Evolutionary conservation across 2,113 vertebrate genomes (phyloP).

Genomic region (Onychostoma macrolepis): DNA sequence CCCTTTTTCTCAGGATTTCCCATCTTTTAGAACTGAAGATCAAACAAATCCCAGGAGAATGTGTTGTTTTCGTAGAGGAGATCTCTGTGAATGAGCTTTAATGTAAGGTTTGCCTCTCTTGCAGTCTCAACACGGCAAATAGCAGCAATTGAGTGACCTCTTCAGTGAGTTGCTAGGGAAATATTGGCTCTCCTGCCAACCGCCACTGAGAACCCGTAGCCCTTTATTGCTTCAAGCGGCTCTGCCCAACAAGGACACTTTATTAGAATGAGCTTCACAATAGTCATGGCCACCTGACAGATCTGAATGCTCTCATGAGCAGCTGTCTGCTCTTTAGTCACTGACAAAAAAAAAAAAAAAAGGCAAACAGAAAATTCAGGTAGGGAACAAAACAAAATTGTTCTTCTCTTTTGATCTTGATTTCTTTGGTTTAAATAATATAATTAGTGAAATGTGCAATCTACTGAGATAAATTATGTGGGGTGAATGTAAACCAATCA

Average conservation of each 20-base stretch:
- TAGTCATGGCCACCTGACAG: neutral
- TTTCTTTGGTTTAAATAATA: neutral
- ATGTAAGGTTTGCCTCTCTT: neutral
- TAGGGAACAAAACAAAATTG: neutral
- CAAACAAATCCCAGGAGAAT: neutral
- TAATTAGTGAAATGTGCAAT: neutral
- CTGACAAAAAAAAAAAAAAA: neutral
- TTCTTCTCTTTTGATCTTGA: neutral
- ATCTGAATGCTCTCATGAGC: neutral
- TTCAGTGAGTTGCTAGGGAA: constrained; percentile 43
- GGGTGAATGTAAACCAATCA: neutral
- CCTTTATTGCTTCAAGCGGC: neutral
- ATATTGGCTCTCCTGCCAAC: neutral
- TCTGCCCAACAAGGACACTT: constrained; percentile 1
- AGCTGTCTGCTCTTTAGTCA: neutral
- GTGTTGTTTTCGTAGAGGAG: neutral
- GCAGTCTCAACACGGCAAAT: constrained; percentile 27
- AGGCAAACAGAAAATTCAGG: neutral
- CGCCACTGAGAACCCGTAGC: neutral
- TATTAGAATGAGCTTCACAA: neutral
- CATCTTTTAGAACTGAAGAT: neutral
- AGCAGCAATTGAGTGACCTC: constrained; percentile 25
- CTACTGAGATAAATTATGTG: neutral
- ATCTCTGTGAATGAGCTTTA: constrained; percentile 5
- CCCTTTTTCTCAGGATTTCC: neutral